phyloP scores from a whole-genome alignment of 2,113 vertebrate genomes.

The Xyrauchen texanus region DNA sequence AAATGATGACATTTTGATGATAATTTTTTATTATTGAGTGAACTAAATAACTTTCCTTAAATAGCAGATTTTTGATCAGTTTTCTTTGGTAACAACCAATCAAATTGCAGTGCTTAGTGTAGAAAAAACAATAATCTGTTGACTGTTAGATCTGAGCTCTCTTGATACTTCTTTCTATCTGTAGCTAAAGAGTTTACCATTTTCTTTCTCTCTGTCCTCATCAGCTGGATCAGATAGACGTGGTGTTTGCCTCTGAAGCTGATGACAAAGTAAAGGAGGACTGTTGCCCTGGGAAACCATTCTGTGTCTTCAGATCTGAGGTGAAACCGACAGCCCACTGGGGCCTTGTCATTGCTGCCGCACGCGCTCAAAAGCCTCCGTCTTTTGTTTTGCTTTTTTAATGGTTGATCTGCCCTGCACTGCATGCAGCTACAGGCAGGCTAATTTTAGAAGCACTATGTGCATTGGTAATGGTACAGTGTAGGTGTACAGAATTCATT shows the following conservation, averaged over 20 bases:
- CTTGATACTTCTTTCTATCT: too few relatives aligned
- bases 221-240: constrained; percentile 89
- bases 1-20: too few relatives aligned
- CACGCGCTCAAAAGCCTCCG: not conserved
- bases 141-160: too few relatives aligned
- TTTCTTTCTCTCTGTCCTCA: not conserved
- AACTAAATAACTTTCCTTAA: too few relatives aligned
- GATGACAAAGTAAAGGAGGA: constrained; percentile 96
- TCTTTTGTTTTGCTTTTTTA: constrained; percentile 20
- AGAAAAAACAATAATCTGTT: too few relatives aligned
- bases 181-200: too few relatives aligned
- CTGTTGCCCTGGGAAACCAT: constrained; percentile 95
- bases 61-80: too few relatives aligned
- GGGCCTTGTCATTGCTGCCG: not conserved
- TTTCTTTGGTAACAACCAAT: too few relatives aligned
- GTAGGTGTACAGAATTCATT: not conserved
- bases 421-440: not conserved
- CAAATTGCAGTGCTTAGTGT: too few relatives aligned
- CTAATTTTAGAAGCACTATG: constrained; percentile 10
- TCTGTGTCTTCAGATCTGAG: constrained; percentile 88
- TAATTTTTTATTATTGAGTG: too few relatives aligned
- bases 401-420: not conserved
- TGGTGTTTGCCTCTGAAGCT: constrained; percentile 90
- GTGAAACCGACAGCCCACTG: constrained; percentile 66
- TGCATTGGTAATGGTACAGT: not conserved